Percentiles rank a stretch among this genome's conserved stretches.
These are phyloP conservation scores for Benitochromis conjunctus DNA, from an alignment of 2,113 vertebrate genomes.

Conservation along the genomic window DNA sequence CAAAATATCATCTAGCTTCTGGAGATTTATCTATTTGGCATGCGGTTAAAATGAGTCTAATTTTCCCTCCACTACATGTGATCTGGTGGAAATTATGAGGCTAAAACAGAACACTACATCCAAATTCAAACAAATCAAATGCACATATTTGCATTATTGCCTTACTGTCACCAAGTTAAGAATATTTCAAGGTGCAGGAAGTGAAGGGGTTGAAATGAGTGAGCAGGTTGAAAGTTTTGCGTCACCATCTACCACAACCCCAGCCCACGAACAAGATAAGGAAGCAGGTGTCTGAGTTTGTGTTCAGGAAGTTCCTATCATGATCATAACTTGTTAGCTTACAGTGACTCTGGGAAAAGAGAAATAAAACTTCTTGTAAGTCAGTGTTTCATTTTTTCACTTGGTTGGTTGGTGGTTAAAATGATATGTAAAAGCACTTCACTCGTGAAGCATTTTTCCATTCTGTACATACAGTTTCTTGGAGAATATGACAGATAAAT, in stretches of 20 bases:
- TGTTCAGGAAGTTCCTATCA: constrained; percentile 2
- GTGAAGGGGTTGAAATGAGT: neutral
- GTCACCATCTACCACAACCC: neutral
- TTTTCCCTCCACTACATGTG: neutral
- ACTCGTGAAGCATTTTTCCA: neutral
- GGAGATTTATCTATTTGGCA: neutral
- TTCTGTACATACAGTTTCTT: neutral
- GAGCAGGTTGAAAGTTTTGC: neutral
- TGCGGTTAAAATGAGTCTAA: neutral
- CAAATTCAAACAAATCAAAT: neutral
- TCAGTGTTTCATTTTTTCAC: neutral
- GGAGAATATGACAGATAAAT: neutral
- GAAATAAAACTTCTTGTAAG: neutral
- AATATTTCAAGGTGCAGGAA: neutral
- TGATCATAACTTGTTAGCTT: neutral
- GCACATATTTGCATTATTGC: neutral
- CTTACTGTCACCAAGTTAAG: neutral
- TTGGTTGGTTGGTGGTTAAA: neutral
- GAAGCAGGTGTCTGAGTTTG: constrained; percentile 3
- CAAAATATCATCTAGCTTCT: neutral
- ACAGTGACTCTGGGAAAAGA: neutral
- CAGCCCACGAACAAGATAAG: neutral
- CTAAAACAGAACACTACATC: neutral
- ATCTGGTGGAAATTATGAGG: neutral
- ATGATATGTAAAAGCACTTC: neutral